phyloP scores from a whole-genome alignment of 2,113 vertebrate species.

The Rhipidura dahli region DNA sequence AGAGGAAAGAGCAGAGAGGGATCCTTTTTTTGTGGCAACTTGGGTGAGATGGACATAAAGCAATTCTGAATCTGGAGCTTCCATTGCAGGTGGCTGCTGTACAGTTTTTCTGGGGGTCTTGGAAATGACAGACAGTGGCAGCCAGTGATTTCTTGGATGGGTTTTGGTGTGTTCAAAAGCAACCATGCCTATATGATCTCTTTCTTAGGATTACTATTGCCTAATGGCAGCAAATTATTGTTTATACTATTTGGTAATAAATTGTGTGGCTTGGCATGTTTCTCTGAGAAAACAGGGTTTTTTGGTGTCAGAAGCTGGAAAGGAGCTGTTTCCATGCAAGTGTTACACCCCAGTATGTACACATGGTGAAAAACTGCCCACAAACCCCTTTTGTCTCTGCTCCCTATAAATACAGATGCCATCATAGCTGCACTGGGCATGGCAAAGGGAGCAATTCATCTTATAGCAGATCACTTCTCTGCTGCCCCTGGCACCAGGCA shows the following conservation, averaged over 20 bases:
- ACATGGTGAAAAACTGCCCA: not conserved
- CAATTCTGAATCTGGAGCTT: not conserved
- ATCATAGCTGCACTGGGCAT: not conserved
- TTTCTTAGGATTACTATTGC: not conserved
- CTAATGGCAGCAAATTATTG: not conserved
- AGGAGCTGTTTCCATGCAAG: not conserved
- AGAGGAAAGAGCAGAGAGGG: not conserved
- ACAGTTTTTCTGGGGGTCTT: not conserved
- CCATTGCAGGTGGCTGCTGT: not conserved
- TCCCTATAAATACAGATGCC: not conserved
- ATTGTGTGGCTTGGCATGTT: not conserved
- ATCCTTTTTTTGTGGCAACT: not conserved
- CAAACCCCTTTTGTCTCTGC: not conserved
- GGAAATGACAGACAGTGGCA: not conserved
- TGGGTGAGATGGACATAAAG: not conserved
- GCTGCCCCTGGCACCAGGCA: not conserved
- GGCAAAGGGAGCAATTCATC: not conserved
- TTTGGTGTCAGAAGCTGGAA: not conserved
- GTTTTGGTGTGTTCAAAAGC: not conserved
- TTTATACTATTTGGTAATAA: not conserved
- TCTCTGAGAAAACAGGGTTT: not conserved
- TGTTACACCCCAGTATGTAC: not conserved
- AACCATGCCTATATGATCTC: not conserved
- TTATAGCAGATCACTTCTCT: not conserved
- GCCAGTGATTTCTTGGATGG: not conserved